Evolutionary conservation across 1,140 invertebrate genomes (phyloP), one percentile per base, ranked within the genome.

Genomic region (Chrysoperla carnea): DNA sequence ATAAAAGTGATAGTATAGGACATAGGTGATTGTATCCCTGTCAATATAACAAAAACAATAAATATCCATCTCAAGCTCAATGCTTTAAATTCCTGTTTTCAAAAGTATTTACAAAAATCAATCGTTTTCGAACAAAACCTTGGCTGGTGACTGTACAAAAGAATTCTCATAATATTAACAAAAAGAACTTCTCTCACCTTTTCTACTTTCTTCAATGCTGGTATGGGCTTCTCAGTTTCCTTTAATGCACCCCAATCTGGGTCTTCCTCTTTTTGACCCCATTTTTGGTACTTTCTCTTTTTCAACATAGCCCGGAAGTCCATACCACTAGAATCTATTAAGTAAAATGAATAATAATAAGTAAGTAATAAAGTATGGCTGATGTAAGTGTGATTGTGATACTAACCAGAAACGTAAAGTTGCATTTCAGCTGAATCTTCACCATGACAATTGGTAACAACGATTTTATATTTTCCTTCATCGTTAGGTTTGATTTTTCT

Each of bases 301-400:
- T 96, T 96, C 45, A 99, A 70, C 81, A 96, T 87, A 46, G 91
- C 77, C 67, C 95, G 80, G 81, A 98, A 99, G 67, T 99, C 95
- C 83, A 98, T 90, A 54, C 88, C 90, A 65, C 85, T 88, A 46
- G 91, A 78, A 75, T 91, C 86, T 90, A 50, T 41, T 59, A 48
- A 53, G 52, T 41, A 51, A 46, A 42, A 39, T 6, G 11, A 11
- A 33, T 33, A 12, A 33, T 33, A 11, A 11, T 11, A 42, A 46
- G 48, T 39, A 23, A 46, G 41, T 1, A 36, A 27, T 17, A 15
- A 23, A 36, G 33, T 39, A 23, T 36, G 28, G 8, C n/a, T n/a
- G n/a, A n/a, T n/a, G n/a, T n/a, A n/a, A n/a, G n/a, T n/a, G n/a
- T n/a, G n/a, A n/a, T n/a, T n/a, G n/a, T n/a, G n/a, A 8, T 28